Base-by-base conservation (phyloP, 2,113 vertebrate genomes). In the Pantherophis guttatus region DNA sequence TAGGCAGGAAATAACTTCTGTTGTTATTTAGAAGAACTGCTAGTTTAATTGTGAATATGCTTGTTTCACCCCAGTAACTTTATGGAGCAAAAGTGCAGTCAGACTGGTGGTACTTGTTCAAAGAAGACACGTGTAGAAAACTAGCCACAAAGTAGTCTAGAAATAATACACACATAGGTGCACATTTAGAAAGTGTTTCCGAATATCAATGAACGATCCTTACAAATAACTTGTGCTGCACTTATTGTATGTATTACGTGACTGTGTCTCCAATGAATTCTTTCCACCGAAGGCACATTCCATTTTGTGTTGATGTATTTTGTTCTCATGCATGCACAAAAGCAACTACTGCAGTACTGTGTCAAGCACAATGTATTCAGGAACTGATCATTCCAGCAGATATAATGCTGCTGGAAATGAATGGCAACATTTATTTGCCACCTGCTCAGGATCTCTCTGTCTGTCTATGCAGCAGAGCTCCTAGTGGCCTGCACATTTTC, bases 351-450 rank as follows among this genome's bases (percentile, higher is more conserved):
- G 57, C 33, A 87, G 62, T 95, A 93, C 88, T 48, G 44, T 87
- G 91, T 96, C 95, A 97, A 97, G 96, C 97, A 97, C 96, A 97
- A 97, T 88, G 91, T 95, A 70, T 87, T 94, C 85, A 91, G 92
- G 86, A 94, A 93, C 0, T 59, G 89, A 48, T n/a, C 88, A 55
- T 92, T 39, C 54, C 94, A 44, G 26, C 86, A 88, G 53, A 1
- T 90, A 48, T 91, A 90, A 93, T 48, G 12, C 88, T 92, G 52
- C 95, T 92, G 94, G 91, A 93, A 94, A 96, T 55, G 55, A 54
- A 62, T 90, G 75, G 87, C 50, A 85, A 94, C 89, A 1, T 8
- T 87, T 94, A 50, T 87, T 87, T 96, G 94, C 93, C 94, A 95
- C 91, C 90, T 48, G 33, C 94, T 97, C 96, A 97, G 95, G 96